A percentile compares a stretch with the other conserved stretches of the same genome.
These are phyloP conservation scores for Encarsia formosa DNA, from an alignment of 2,888 invertebrate species.

Conservation along the genomic window DNA sequence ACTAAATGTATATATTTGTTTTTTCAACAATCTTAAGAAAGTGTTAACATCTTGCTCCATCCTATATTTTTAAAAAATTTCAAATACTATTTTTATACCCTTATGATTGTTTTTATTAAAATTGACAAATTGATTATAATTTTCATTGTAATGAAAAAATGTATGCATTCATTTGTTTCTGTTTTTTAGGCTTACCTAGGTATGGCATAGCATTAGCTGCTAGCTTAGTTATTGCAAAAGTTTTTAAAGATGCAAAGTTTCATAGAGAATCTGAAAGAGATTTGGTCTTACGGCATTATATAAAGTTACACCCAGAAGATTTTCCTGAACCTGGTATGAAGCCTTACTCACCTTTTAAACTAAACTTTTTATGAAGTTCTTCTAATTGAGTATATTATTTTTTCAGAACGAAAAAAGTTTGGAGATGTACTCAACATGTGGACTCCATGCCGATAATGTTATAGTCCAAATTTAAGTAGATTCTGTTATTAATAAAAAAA, in stretches of 20 bases:
- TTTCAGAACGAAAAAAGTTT: slow-evolving; percentile 36
- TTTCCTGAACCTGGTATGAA: slow-evolving; percentile 42
- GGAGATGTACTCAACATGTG: slow-evolving; percentile 35
- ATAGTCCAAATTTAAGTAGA: slow-evolving; percentile 8
- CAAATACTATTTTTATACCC: background rate
- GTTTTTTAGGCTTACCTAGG: slow-evolving; percentile 31
- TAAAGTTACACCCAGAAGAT: slow-evolving; percentile 43
- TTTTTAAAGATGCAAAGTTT: slow-evolving; percentile 3
- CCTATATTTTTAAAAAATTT: background rate
- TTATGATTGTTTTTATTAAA: background rate
- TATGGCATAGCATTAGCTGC: slow-evolving; percentile 4
- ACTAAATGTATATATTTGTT: too few species aligned
- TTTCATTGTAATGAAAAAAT: background rate
- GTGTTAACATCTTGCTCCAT: too few species aligned
- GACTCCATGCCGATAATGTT: slow-evolving; percentile 39
- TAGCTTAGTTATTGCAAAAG: slow-evolving; percentile 25
- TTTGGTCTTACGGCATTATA: slow-evolving; percentile 38
- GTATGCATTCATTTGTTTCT: background rate
- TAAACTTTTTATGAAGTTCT: background rate
- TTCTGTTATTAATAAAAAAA: slow-evolving; percentile 8
- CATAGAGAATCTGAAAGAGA: slow-evolving; percentile 32
- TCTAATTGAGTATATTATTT: slow-evolving; percentile 19
- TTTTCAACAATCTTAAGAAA: too few species aligned
- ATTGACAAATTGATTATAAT: background rate
- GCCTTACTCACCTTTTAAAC: background rate